Evolutionary conservation across 2,113 vertebrate genomes (phyloP), one percentile per base, ranked within the genome.

Genomic region (Seriola quinqueradiata): DNA sequence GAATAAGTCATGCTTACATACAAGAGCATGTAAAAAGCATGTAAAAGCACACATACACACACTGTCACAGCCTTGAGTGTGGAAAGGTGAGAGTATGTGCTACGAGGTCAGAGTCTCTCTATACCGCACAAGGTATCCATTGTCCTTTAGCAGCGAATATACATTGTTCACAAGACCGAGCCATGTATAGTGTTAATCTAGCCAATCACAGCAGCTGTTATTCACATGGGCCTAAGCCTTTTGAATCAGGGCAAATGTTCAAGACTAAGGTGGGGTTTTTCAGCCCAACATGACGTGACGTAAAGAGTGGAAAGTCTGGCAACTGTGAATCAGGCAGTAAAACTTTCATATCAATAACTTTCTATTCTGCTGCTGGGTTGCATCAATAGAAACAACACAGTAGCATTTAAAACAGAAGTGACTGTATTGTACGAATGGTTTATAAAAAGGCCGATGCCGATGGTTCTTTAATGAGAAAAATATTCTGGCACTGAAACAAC

Each of bases 161-260:
- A 86, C 79, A 90, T 90, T 85, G 90, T 87, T 86, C 17, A 21
- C 80, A 86, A 70, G 82, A 74, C 81, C 75, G 82, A 89, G 84
- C 67, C 70, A 44, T 66, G 44, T 10, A 46, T 36, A 28, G 25
- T 25, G 36, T 75, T 89, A 86, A 90, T 87, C 75, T 54, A 61
- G 23, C 78, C 78, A 77, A 78, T 84, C 77, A 70, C 65, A 69
- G 60, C 72, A 19, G 83, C 59, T 48, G 67, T 64, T 84, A 38
- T 78, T 88, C 75, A 91, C 70, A 85, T 36, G 40, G 44, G 75
- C 44, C 77, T 70, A 74, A 86, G 57, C 77, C 82, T 58, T 58
- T 71, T 46, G 61, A 87, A 79, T 81, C 76, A 77, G 79, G 64
- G 48, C 58, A 58, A 78, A 86, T 75, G 60, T 82, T 82, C 66